Base-by-base conservation (phyloP, 2,113 vertebrate species). In the Tichodroma muraria region DNA sequence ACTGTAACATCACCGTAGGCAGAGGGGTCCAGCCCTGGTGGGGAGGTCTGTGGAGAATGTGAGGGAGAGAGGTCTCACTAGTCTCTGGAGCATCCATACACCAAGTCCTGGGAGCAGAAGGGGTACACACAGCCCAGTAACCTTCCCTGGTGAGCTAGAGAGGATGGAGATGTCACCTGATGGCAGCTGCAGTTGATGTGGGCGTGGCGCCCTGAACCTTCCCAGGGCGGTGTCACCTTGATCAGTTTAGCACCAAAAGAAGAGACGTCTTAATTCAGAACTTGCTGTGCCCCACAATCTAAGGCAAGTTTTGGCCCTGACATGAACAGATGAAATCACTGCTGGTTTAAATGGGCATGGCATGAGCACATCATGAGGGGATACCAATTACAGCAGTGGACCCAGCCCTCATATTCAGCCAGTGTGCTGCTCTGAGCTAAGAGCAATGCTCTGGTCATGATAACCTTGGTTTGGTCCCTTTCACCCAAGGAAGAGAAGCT, bases 351-450 rank as follows among this genome's bases (percentile, higher is more conserved):
- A 42, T 18, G 35, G 45, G 17, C 30, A 44, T 37, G 49, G 21
- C 6, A 15, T 0, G 1, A 78, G 38, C 3, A 13, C 27, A 22
- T 47, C 60, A 56, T 21, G n/a, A n/a, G 52, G 21, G 1, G 1
- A 5, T 15, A 77, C 18, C 40, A 69, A 35, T 6, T 30, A 47
- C 37, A 7, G 69, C 4, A 20, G 21, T 6, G 2, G 22, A 47
- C 61, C 37, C 0, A 0, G 50, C 22, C 30, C 21, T 60, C 69
- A 6, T 44, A 11, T 72, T 61, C 80, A 83, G 49, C 17, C 13
- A 2, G 24, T 10, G 18, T 47, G 56, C 33, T 89, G n/a, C 63
- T 82, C 49, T 87, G 69, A 75, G 53, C n/a, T 60, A 54, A 64
- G 10, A 65, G 44, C 56, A 63, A 7, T 25, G 17, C 28, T 71